Conservation (phyloP, 1,140 invertebrate species). For the Caenorhabditis elegans region WBcel235 BX284606.5:6005001-6005500, state of each 20-base stretch:
- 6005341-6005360: not conserved
- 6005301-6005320: not conserved
- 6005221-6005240: not conserved
- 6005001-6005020: not conserved
- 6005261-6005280: not conserved
- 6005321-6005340: not conserved
- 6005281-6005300: not conserved
- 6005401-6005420: slow-evolving; percentile 35
- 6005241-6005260: not conserved
- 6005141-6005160: slow-evolving; percentile 37
- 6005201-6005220: slow-evolving; percentile 16
- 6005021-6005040: slow-evolving; percentile 8
- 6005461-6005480: slow-evolving; percentile 46
- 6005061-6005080: not conserved
- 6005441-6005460: slow-evolving; percentile 41
- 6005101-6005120: too few species aligned
- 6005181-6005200: slow-evolving; percentile 31
- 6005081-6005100: not conserved
- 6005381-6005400: slow-evolving; percentile 33
- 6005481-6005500: slow-evolving; percentile 45
- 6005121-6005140: slow-evolving; percentile 17
- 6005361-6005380: not conserved
- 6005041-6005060: not conserved
- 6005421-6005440: slow-evolving; percentile 39
- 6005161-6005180: not conserved